phyloP scores from a whole-genome alignment of 2,797 vertebrate genomes.

The Xyrichtys novacula region DNA sequence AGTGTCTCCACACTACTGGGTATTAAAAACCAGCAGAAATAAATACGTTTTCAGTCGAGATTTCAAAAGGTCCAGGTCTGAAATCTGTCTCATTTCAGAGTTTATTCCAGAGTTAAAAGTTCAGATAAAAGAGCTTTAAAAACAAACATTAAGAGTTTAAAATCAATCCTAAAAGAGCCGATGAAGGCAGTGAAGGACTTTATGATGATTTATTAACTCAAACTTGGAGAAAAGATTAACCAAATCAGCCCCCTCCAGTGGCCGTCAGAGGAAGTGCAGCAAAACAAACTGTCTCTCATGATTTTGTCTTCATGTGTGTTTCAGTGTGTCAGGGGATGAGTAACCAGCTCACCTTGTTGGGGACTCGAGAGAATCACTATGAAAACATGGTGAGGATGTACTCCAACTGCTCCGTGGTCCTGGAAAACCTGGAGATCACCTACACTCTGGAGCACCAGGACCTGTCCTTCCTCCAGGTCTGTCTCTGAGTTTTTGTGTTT shows the following conservation, averaged over 20 bases:
- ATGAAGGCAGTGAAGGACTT: no score
- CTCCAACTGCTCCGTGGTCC: constrained; percentile 91
- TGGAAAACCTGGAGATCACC: constrained; percentile 95
- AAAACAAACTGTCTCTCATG: background rate
- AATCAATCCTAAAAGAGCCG: no score
- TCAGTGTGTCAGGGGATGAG: constrained; percentile 93
- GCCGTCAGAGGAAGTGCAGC: background rate
- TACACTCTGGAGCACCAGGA: constrained; percentile 86
- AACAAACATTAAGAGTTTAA: no score
- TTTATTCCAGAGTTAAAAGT: no score
- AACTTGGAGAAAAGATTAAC: no score
- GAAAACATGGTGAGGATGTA: constrained; percentile 89
- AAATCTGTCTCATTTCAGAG: no score
- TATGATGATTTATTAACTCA: no score
- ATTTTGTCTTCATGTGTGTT: constrained; percentile 8
- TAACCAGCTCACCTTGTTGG: constrained; percentile 89
- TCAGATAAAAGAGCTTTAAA: no score
- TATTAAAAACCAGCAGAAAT: no score
- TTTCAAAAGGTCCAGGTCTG: no score
- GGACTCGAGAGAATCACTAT: constrained; percentile 88
- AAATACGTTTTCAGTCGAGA: no score
- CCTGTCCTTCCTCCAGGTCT: constrained; percentile 91
- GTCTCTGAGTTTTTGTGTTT: background rate
- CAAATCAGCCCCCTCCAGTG: background rate
- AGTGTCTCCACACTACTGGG: no score